These are phyloP conservation scores for Ploceus nigricollis DNA, from an alignment of 2,113 vertebrate species.

Conservation along the genomic window DNA sequence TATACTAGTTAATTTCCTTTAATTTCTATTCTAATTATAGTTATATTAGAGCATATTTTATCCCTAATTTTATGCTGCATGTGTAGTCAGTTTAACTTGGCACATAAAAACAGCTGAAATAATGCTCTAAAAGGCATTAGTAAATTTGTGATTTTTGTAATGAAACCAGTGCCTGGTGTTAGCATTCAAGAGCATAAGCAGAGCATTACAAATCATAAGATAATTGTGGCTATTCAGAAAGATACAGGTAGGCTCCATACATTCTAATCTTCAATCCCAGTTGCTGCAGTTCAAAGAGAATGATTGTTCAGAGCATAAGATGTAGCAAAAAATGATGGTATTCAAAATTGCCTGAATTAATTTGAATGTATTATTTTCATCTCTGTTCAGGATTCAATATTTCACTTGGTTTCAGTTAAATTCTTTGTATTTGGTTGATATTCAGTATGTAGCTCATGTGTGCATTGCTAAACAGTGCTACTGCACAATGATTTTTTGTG, in stretches of 20 bases:
- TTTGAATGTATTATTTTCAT: constrained; percentile 37
- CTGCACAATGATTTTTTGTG: background rate
- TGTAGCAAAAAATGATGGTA: constrained; percentile 14
- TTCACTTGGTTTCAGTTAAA: background rate
- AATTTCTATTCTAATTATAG: constrained; percentile 19
- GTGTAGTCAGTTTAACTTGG: background rate
- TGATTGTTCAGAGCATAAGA: background rate
- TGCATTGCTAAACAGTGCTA: constrained; percentile 8
- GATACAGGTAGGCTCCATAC: background rate
- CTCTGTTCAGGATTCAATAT: background rate
- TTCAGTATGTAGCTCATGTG: background rate
- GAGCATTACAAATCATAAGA: constrained; percentile 12
- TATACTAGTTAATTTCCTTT: background rate
- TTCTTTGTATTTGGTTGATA: background rate
- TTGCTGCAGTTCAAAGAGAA: background rate
- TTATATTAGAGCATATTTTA: background rate
- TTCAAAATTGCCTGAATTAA: constrained; percentile 26
- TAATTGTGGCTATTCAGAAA: constrained; percentile 28
- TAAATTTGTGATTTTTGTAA: background rate
- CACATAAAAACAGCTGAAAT: background rate
- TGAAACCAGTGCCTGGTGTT: background rate
- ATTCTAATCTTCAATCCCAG: constrained; percentile 38
- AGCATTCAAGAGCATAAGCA: background rate
- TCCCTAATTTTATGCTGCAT: constrained; percentile 1
- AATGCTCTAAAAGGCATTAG: background rate